Evolutionary conservation across 92 coral and sea anemone species (phyloP).

Genomic region (Zoanthus gigantus): DNA sequence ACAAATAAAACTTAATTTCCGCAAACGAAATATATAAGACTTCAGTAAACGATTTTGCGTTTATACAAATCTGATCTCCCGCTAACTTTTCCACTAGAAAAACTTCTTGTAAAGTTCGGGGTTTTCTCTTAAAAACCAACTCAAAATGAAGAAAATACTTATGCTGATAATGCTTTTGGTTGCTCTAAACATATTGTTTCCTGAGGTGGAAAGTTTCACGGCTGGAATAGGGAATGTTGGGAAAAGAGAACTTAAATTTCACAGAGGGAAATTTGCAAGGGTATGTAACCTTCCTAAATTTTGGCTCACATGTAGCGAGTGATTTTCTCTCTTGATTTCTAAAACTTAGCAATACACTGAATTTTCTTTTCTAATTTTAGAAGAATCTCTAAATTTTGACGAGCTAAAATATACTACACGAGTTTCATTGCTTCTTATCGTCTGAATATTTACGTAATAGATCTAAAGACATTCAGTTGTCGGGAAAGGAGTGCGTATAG

Average conservation of each 20-base stretch:
- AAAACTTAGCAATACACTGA: no score
- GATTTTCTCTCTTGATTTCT: no score
- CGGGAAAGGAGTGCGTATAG: no score
- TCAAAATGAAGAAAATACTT: neutral
- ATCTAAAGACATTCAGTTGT: no score
- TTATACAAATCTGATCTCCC: neutral
- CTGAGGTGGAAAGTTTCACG: slow-evolving; percentile 18
- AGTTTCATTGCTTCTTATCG: no score
- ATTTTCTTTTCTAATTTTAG: no score
- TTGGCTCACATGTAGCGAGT: no score
- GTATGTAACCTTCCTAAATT: neutral
- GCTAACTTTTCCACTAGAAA: neutral
- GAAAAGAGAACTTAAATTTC: neutral
- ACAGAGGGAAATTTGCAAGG: neutral
- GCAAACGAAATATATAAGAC: slow-evolving; percentile 22
- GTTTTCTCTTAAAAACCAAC: neutral
- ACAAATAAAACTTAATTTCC: slow-evolving; percentile 32
- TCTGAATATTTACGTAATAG: no score
- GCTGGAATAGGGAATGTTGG: slow-evolving; percentile 49
- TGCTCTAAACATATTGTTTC: neutral
- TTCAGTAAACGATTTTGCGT: neutral
- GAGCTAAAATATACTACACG: no score
- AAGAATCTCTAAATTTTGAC: no score
- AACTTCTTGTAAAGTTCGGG: neutral
- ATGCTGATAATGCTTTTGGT: neutral